phyloP scores from a whole-genome alignment of 64 coral and sea anemone species.

The Exaiptasia diaphana region DNA sequence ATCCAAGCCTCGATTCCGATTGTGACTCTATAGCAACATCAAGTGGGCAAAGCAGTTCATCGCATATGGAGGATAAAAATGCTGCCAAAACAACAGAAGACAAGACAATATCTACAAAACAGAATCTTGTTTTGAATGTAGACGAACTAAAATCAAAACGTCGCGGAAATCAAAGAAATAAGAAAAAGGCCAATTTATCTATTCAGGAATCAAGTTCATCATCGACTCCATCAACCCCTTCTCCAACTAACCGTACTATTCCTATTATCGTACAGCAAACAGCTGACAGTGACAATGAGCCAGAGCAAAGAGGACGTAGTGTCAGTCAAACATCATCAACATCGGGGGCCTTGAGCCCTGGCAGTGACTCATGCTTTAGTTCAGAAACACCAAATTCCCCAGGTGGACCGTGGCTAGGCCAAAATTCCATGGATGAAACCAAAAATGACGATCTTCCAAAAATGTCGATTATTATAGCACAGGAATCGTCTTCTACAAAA shows the following conservation, averaged over 20 bases:
- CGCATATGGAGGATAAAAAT: background rate
- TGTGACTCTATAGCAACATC: background rate
- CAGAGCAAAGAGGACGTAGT: background rate
- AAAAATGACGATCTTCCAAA: slow-evolving; percentile 53
- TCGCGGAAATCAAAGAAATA: too few relatives aligned
- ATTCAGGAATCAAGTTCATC: slow-evolving; percentile 1
- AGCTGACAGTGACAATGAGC: background rate
- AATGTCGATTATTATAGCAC: slow-evolving; percentile 91
- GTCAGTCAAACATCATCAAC: background rate
- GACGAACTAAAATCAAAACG: too few relatives aligned
- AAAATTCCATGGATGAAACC: slow-evolving; percentile 46
- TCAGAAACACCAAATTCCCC: background rate
- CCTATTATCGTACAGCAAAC: background rate
- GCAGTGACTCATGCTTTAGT: background rate
- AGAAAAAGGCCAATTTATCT: too few relatives aligned
- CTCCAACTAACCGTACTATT: background rate
- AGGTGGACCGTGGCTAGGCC: background rate
- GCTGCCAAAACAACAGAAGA: too few relatives aligned
- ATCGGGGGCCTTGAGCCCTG: background rate
- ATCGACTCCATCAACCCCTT: background rate
- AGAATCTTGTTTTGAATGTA: too few relatives aligned
- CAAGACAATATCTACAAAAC: too few relatives aligned
- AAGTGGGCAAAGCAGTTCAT: background rate
- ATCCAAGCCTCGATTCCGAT: too few relatives aligned
- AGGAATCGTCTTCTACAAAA: slow-evolving; percentile 80